Percentiles rank a stretch among this genome's conserved stretches.
phyloP scores from a whole-genome alignment of 2,113 vertebrate species.

The Athene noctua region DNA sequence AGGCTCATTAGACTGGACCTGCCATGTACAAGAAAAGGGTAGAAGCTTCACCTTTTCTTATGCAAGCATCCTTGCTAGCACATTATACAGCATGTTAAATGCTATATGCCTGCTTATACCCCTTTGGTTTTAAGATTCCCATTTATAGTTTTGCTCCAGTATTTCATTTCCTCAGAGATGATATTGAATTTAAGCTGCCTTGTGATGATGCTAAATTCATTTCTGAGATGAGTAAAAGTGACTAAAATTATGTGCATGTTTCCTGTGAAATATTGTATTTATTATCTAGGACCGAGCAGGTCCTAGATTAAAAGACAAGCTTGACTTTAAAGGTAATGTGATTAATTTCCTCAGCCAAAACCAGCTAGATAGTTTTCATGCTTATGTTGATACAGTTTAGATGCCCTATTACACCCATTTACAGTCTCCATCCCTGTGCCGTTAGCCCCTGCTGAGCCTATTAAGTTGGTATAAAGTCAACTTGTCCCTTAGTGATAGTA shows the following conservation, averaged over 20 bases:
- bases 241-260: slow-evolving; percentile 43
- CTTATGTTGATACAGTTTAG: neutral
- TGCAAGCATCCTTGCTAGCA: neutral
- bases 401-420: slow-evolving; percentile 30
- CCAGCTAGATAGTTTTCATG: slow-evolving; percentile 2
- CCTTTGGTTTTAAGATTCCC: slow-evolving; percentile 33
- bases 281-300: neutral
- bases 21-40: neutral
- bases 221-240: slow-evolving; percentile 24
- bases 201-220: slow-evolving; percentile 45
- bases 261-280: slow-evolving; percentile 20
- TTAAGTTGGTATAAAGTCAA: slow-evolving; percentile 74
- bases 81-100: slow-evolving; percentile 18
- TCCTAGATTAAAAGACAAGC: slow-evolving; percentile 13
- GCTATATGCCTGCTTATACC: neutral
- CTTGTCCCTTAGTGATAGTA: slow-evolving; percentile 76
- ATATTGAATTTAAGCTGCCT: slow-evolving; percentile 29
- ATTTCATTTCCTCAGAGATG: slow-evolving; percentile 33
- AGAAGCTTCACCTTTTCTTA: neutral
- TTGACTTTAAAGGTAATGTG: neutral
- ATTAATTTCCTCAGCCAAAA: slow-evolving; percentile 9
- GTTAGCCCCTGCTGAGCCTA: slow-evolving; percentile 66
- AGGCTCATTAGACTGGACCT: neutral
- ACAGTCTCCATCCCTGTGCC: neutral
- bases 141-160: slow-evolving; percentile 26